Conservation (phyloP, 2,113 vertebrate genomes). For the Poecile atricapillus region DNA sequence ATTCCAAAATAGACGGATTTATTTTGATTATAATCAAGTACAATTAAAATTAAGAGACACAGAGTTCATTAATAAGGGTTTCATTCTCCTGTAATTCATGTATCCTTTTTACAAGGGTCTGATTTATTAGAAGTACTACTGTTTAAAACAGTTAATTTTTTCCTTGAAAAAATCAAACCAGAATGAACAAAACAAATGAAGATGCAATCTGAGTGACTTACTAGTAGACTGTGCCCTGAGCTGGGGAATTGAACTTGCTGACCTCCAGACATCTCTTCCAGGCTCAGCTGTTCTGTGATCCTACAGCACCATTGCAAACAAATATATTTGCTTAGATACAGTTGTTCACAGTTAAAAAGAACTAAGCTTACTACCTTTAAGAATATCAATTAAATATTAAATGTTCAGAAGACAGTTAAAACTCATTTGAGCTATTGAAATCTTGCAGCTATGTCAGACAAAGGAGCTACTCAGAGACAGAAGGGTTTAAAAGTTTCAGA, state of each 20-base stretch:
- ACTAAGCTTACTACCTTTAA: not conserved
- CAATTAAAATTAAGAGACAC: not conserved
- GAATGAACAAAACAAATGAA: not conserved
- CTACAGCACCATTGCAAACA: not conserved
- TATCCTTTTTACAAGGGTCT: not conserved
- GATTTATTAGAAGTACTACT: not conserved
- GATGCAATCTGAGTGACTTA: not conserved
- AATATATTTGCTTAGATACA: not conserved
- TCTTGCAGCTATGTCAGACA: not conserved
- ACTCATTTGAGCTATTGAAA: not conserved
- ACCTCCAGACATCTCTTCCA: not conserved
- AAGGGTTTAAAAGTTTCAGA: not conserved
- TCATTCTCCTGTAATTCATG: not conserved
- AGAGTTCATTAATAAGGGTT: not conserved
- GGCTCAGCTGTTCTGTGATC: not conserved
- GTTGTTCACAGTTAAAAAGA: accelerated
- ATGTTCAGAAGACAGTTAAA: not conserved
- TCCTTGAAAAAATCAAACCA: not conserved
- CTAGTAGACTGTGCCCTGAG: not conserved
- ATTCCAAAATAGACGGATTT: not conserved
- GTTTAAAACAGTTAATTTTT: not conserved
- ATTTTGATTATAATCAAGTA: not conserved
- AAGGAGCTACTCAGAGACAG: not conserved
- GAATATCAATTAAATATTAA: not conserved
- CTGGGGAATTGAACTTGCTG: not conserved